phyloP scores from a whole-genome alignment of 2,113 vertebrate genomes.

The Ascaphus truei region DNA sequence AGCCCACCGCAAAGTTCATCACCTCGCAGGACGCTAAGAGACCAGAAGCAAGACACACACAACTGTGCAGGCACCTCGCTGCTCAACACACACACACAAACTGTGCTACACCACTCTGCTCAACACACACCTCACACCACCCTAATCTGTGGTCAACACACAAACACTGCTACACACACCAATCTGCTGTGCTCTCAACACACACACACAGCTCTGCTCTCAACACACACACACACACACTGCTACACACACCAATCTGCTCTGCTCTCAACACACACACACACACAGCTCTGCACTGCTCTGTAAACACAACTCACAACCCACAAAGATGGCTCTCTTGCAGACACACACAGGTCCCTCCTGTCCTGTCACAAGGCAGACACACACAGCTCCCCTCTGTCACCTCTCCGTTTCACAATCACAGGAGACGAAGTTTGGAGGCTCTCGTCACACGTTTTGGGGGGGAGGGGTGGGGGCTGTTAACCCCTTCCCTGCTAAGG shows the following conservation, averaged over 20 bases:
- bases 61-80: background rate
- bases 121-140: background rate
- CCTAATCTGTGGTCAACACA: no score
- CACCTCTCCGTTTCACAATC: no score
- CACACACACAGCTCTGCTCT: no score
- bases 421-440: background rate
- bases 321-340: no score
- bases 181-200: no score
- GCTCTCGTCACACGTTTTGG: background rate
- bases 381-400: no score
- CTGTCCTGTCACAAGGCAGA: no score
- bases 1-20: conserved; percentile 81
- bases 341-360: no score
- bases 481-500: conserved; percentile 14
- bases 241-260: background rate
- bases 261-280: no score
- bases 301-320: no score
- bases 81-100: background rate
- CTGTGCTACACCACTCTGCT: background rate
- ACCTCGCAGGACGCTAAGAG: conserved; percentile 26
- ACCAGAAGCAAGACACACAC: background rate
- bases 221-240: background rate
- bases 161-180: no score
- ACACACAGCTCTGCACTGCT: no score
- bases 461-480: background rate